Evolutionary conservation across 2,113 vertebrate species (phyloP).

Genomic region (Sialia sialis): DNA sequence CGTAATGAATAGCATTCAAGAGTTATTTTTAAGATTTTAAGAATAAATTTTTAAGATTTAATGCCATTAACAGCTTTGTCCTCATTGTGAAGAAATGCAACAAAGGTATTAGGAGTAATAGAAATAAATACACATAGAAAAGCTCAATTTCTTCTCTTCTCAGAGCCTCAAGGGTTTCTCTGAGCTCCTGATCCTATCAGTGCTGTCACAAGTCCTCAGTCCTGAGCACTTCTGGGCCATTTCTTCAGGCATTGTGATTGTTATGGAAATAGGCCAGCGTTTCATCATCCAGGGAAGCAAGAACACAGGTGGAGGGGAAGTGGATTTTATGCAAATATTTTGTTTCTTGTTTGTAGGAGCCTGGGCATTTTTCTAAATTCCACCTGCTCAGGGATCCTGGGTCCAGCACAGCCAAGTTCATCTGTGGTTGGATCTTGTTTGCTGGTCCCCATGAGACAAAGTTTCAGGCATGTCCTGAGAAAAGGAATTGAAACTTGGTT

Average conservation of each 20-base stretch:
- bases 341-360: not conserved
- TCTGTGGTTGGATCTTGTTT: not conserved
- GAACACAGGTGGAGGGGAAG: not conserved
- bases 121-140: not conserved
- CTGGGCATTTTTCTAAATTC: not conserved
- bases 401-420: not conserved
- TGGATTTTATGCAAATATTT: conserved; percentile 9
- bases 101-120: not conserved
- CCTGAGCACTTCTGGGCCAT: not conserved
- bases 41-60: not conserved
- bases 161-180: not conserved
- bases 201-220: not conserved
- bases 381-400: not conserved
- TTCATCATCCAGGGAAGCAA: not conserved
- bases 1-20: not conserved
- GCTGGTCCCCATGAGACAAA: not conserved
- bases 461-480: not conserved
- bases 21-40: not conserved
- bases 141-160: not conserved
- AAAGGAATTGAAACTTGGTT: not conserved
- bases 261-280: not conserved
- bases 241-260: not conserved
- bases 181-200: not conserved
- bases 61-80: not conserved
- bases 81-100: not conserved